These are phyloP conservation scores for Lymantria dispar DNA, from an alignment of 2,888 invertebrate genomes.

Conservation along the genomic window DNA sequence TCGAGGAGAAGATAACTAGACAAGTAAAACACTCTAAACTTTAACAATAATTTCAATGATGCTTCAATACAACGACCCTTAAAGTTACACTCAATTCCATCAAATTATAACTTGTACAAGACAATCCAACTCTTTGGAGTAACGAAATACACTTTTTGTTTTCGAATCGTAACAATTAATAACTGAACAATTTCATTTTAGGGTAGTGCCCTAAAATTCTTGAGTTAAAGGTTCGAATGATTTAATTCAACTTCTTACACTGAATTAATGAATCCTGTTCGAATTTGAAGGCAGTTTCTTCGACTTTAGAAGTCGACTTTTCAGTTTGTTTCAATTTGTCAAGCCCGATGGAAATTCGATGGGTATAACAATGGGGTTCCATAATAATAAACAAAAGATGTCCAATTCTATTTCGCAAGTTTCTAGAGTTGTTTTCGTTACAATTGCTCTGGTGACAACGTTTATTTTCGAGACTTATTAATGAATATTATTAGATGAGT, in stretches of 20 bases:
- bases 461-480: conserved; percentile 19
- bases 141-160: conserved; percentile 41
- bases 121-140: conserved; percentile 36
- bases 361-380: conserved; percentile 54
- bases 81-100: conserved; percentile 33
- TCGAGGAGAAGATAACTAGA: conserved; percentile 32
- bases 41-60: conserved; percentile 39
- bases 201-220: conserved; percentile 46
- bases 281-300: conserved; percentile 52
- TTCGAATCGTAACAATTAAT: conserved; percentile 46
- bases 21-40: conserved; percentile 36
- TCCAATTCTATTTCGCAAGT: conserved; percentile 40
- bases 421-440: conserved; percentile 22
- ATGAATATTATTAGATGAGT: conserved; percentile 13
- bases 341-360: conserved; percentile 66
- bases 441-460: conserved; percentile 25
- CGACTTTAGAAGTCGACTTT: conserved; percentile 66
- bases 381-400: conserved; percentile 61
- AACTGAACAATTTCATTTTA: conserved; percentile 49
- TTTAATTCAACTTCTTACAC: conserved; percentile 70
- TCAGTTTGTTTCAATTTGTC: conserved; percentile 75
- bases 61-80: conserved; percentile 26
- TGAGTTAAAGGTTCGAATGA: conserved; percentile 58
- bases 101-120: conserved; percentile 39
- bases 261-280: conserved; percentile 69